Conservation (phyloP, 2,888 invertebrate genomes). For the Smittia aterrima region DNA sequence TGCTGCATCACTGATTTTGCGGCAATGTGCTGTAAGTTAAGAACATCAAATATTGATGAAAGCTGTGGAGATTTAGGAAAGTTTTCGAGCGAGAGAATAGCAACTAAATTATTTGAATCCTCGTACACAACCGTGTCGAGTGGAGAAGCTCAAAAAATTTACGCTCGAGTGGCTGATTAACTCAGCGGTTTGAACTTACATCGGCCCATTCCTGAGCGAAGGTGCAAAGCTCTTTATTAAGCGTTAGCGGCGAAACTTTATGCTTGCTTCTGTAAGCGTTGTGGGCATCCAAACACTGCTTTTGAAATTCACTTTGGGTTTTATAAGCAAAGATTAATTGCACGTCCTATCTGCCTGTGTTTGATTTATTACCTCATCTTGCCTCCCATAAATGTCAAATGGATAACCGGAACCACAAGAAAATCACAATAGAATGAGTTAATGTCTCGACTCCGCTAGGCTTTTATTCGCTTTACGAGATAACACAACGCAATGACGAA, state of each 20-base stretch:
- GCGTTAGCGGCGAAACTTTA: slow-evolving; percentile 63
- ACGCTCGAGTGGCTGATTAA: too few species aligned
- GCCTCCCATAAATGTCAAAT: slow-evolving; percentile 1
- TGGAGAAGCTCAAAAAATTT: too few species aligned
- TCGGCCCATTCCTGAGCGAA: slow-evolving; percentile 73
- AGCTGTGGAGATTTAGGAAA: too few species aligned
- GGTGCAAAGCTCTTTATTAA: slow-evolving; percentile 64
- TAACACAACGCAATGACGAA: too few species aligned
- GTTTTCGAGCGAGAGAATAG: too few species aligned
- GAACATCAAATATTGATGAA: too few species aligned
- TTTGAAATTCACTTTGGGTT: slow-evolving; percentile 58
- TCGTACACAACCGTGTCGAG: too few species aligned
- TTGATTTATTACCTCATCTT: background rate
- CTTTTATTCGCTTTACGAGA: background rate
- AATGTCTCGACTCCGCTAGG: background rate
- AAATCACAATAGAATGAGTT: too few species aligned
- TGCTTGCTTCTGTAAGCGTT: slow-evolving; percentile 70
- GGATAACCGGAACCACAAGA: background rate
- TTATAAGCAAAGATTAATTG: slow-evolving; percentile 19
- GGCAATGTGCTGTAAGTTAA: slow-evolving; percentile 30
- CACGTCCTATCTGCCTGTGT: background rate
- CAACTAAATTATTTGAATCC: too few species aligned
- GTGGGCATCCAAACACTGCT: slow-evolving; percentile 69
- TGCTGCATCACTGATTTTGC: slow-evolving; percentile 52
- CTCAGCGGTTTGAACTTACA: slow-evolving; percentile 6